Evolutionary conservation across 2,888 invertebrate genomes (phyloP), one percentile per base, ranked within the genome.

Genomic region (Epinotia demarniana): DNA sequence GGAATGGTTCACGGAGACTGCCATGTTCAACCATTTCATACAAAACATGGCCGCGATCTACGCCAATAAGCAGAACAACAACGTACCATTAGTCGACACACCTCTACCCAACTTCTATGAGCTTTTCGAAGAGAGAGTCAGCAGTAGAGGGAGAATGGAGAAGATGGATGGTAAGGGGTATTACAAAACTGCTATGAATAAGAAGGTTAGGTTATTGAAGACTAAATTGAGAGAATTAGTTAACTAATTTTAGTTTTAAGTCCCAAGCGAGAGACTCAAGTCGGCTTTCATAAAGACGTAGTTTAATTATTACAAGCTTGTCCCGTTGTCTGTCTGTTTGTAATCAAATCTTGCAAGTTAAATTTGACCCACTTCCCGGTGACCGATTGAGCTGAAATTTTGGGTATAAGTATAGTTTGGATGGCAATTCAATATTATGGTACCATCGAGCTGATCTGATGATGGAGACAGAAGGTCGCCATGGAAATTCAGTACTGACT

Each of bases 1-100:
- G 0, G 97, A 97, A 80, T 98, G 98, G 98, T 98, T 98, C 89
- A 96, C 96, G 0, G 97, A 98, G 86, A 98, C 98, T 0, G 96
- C 97, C 1, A 97, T 98, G 97, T 98, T 98, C 88, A 95, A 96
- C 78, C 95, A 96, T 68, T 98, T 97, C 87, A 94, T 96, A 71
- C 95, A 96, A 80, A 94, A 95, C 84, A 92, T 93, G 92, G 87
- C 90, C 0, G 80, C 81, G 0, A 76, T 84, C 19, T 84, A 83
- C 77, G 79, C 81, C 27, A 80, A 80, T 49, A 78, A 79, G 3
- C 81, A 81, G 16, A 71, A 77, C 66, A 67, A 78, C 58, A 75
- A 77, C 55, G 69, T 80, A 0, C 79, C 80, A 0, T 23, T 93
- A 0, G 88, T 92, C 0, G 94, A 93, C 80, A 89, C 93, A 0